Conservation (phyloP, 2,113 vertebrate genomes). For the Pycnonotus jocosus region DNA sequence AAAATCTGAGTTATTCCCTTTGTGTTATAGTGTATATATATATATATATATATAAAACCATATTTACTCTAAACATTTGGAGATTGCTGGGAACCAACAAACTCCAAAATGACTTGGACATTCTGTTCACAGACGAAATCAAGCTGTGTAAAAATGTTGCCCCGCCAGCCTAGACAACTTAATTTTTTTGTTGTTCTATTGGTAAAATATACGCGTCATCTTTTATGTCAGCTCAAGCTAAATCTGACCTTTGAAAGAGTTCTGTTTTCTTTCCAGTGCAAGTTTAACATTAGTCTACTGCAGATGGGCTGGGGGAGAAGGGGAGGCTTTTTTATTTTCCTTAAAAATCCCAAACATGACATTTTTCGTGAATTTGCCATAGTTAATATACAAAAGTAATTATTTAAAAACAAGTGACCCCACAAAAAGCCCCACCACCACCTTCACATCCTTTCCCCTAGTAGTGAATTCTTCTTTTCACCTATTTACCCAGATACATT, state of each 20-base stretch:
- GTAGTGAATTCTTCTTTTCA: not conserved
- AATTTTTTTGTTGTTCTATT: not conserved
- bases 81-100: not conserved
- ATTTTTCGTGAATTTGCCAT: not conserved
- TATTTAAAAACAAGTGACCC: not conserved
- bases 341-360: not conserved
- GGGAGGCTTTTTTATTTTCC: not conserved
- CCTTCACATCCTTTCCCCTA: not conserved
- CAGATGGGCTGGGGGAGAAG: not conserved
- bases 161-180: not conserved
- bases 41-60: rapidly evolving
- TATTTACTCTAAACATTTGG: not conserved
- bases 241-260: not conserved
- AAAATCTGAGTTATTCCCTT: not conserved
- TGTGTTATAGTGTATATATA: rapidly evolving
- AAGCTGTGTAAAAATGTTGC: not conserved
- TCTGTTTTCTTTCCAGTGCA: not conserved
- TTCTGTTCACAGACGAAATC: not conserved
- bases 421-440: not conserved
- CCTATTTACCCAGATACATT: not conserved
- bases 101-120: not conserved
- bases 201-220: not conserved
- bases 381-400: not conserved
- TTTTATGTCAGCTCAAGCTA: not conserved
- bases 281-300: not conserved